Base-by-base conservation (phyloP, 2,888 invertebrate genomes). In the Philonicus albiceps region DNA sequence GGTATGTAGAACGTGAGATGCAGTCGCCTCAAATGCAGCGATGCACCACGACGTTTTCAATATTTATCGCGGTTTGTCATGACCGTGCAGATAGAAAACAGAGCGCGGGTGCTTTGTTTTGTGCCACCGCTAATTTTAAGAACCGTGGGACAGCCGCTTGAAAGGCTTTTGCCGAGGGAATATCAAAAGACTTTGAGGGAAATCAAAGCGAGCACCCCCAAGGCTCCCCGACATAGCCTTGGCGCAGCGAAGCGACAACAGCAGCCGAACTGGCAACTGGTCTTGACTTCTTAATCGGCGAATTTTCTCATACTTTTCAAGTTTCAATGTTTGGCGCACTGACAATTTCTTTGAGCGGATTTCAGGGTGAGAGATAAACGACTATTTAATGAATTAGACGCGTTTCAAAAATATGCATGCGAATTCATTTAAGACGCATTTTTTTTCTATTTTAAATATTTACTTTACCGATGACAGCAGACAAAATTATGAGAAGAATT, bases 251-350 rank as follows among this genome's bases (percentile, higher is more conserved):
- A 64, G 13, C 64, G 19, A 22, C 64, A 64, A 27, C 22, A 8
- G 55, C 27, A 80, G 80, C 30, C 74, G 34, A 53, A 49, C 49
- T 19, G 30, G 34, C 16, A 3, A n/a, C 34, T n/a, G 31, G 64
- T 34, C 55, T 81, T 80, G 80, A 80, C 80, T 81, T 55, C 55
- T 81, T 81, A 64, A 81, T 81, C 64, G 55, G n/a, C 34, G 55
- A 4, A 55, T 55, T 55, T 81, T 81, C 55, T 55, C 81, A 34
- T 55, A 55, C 49, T 43, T 31, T 74, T 74, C 27, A 22, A 16
- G 13, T 13, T 43, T 43, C 37, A 11, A n/a, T 31, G 7, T 30
- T 74, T 74, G 74, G 74, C 74, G 74, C 37, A 13, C 31, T n/a
- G 19, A 30, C 74, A 74, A 74, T 34, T 74, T 22, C 22, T 64